Evolutionary conservation across 2,888 invertebrate genomes (phyloP), one percentile per base, ranked within the genome.

Genomic region (Schrankia costaestrigalis): DNA sequence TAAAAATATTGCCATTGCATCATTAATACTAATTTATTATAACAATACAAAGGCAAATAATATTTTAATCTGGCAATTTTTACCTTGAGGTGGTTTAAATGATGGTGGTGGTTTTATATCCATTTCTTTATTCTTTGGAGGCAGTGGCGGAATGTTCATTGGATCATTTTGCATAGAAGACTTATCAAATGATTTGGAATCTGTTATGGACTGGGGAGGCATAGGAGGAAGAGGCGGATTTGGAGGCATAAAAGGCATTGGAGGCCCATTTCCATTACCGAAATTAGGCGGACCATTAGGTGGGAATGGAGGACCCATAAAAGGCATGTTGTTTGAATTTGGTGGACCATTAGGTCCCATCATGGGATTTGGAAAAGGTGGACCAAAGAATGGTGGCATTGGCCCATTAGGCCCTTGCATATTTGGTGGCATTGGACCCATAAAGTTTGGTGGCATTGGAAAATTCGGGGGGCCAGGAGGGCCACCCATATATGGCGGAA

Each of bases 91-190:
- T 11, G 70, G 33, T 32, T 62, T 64, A 36, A 46, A 48, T 1
- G 91, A 90, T 45, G 90, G 89, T 45, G 90, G 89, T 45, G 90
- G 89, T 48, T 89, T 89, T 50, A 89, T 76, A 57, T 92, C 91
- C 57, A 49, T 38, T 24, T 63, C 61, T 3, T 50, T 48, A 27
- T 67, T 69, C 29, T 49, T 39, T 25, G 37, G 46, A 1, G 68
- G 61, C 47, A 91, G 65, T 13, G 76, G 70, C 5, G 71, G 70
- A 35, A 76, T 63, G 12, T 55, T 31, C 48, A 44, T 37, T n/a
- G 36, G 15, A n/a, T 56, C 58, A 3, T 39, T 22, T 19, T 37
- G 50, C 28, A 44, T 42, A 7, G 50, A 22, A 3, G 41, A 15
- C 8, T 48, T 48, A 13, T 75, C 71, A 42, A 69, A 41, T 2